Evolutionary conservation across 2,888 invertebrate species (phyloP), one percentile per base, ranked within the genome.

Genomic region (Hesperia comma): DNA sequence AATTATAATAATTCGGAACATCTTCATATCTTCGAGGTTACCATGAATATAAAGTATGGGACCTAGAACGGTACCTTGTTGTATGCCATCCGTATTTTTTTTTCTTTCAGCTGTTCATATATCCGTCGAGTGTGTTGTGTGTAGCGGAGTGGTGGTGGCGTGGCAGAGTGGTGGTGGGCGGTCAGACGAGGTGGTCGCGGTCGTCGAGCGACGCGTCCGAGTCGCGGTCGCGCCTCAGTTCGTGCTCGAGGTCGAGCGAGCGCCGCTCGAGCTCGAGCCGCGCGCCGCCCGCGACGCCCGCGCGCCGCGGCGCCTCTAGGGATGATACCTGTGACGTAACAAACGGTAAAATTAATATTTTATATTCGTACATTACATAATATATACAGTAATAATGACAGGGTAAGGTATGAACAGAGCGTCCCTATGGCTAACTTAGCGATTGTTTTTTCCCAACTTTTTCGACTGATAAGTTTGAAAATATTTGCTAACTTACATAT

Each of bases 241-340:
- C 92, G 68, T 91, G 88, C 84, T 93, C 93, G 71, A 93, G 86
- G 84, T 93, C 93, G 72, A 93, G 88, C 75, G 85, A 85, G 83
- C 92, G 93, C 21, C 93, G 87, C 85, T 92, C 93, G 71, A 88
- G 86, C 82, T 92, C 93, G 68, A 85, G 84, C 58, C 88, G 87
- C 74, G 82, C 82, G 71, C 80, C 78, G 69, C 76, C 79, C 60
- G 72, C 70, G 68, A 67, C 75, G 69, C 75, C 74, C 71, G 76
- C 77, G 72, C 75, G 77, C 72, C 74, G 75, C 73, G 75, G 79
- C 74, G 75, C 84, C 78, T 92, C 92, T 75, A 92, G 82, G 69
- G 92, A 92, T 74, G 90, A 90, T 78, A 92, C 92, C 92, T 92
- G 82, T 1, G 15, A 32, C 14, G 5, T 33, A 32, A 8, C 19